A percentile compares a stretch with the other conserved stretches of the same genome.
Evolutionary conservation across 64 coral and sea anemone genomes (phyloP).

Genomic region (Montipora efflorescens): DNA sequence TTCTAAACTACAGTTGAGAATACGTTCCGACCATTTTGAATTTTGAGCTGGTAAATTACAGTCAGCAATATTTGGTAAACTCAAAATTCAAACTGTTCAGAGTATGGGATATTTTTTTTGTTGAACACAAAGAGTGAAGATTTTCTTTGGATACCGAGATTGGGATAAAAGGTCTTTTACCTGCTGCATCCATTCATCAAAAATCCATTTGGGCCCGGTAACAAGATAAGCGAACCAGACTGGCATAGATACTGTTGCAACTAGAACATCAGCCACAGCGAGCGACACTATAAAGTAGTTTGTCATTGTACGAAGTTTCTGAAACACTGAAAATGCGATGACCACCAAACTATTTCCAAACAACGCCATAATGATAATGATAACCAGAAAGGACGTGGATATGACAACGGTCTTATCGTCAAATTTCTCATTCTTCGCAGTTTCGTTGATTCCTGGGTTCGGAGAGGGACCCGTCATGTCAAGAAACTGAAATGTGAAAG

Average conservation of each 20-base stretch:
- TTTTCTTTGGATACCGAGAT: no score
- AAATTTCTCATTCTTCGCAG: neutral
- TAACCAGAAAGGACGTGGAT: slow-evolving; percentile 79
- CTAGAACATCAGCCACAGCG: slow-evolving; percentile 88
- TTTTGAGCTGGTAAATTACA: no score
- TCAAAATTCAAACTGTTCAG: no score
- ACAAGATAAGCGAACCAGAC: slow-evolving; percentile 81
- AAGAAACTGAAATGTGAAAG: neutral
- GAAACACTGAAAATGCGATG: slow-evolving; percentile 80
- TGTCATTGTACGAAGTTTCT: slow-evolving; percentile 89
- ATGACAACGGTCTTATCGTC: slow-evolving; percentile 23
- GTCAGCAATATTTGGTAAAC: no score
- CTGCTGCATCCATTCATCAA: slow-evolving; percentile 56
- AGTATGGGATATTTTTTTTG: no score
- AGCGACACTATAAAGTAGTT: slow-evolving; percentile 97
- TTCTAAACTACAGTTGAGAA: no score
- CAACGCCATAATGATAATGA: slow-evolving; percentile 87
- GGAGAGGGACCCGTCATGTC: slow-evolving; percentile 1
- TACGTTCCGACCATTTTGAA: no score
- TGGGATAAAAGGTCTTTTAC: neutral
- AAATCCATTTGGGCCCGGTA: slow-evolving; percentile 56
- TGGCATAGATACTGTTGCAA: slow-evolving; percentile 88
- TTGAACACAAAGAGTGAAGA: no score
- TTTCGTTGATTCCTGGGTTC: neutral
- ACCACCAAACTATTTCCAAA: slow-evolving; percentile 87